A percentile compares a stretch with the other conserved stretches of the same genome.
Conservation (phyloP, 1,140 invertebrate genomes). For the Asobara japonica region DNA sequence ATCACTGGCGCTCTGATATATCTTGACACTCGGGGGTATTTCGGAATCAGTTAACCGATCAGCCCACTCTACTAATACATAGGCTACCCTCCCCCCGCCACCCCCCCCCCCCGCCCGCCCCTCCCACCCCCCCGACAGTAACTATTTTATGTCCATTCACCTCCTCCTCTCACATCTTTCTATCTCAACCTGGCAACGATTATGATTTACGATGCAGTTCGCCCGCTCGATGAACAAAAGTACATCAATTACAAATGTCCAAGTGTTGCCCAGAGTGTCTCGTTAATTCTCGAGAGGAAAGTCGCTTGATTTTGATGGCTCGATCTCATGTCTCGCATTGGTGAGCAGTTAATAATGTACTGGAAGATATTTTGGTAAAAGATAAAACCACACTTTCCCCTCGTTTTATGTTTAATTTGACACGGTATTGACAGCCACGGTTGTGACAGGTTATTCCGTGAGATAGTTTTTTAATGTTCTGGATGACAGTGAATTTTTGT, state of each 20-base stretch:
- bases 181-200: constrained; percentile 22
- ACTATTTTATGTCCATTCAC: not conserved
- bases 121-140: not conserved
- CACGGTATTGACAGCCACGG: no score
- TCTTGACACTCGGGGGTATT: constrained; percentile 36
- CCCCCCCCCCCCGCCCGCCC: not conserved
- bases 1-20: constrained; percentile 33
- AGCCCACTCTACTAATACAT: not conserved
- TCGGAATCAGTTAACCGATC: constrained; percentile 35
- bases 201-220: constrained; percentile 36
- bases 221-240: constrained; percentile 32
- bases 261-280: not conserved
- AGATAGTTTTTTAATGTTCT: no score
- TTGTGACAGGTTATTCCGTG: no score
- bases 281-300: not conserved
- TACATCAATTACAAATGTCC: constrained; percentile 39
- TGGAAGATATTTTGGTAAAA: no score
- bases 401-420: no score
- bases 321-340: not conserved
- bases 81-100: not conserved
- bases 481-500: no score
- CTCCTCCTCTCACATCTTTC: not conserved
- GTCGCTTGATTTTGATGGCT: not conserved
- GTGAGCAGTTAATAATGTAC: no score
- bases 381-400: no score